Percentiles rank a stretch among this genome's conserved stretches.
Conservation (phyloP, 2,113 vertebrate species). For the Psittacus erithacus region DNA sequence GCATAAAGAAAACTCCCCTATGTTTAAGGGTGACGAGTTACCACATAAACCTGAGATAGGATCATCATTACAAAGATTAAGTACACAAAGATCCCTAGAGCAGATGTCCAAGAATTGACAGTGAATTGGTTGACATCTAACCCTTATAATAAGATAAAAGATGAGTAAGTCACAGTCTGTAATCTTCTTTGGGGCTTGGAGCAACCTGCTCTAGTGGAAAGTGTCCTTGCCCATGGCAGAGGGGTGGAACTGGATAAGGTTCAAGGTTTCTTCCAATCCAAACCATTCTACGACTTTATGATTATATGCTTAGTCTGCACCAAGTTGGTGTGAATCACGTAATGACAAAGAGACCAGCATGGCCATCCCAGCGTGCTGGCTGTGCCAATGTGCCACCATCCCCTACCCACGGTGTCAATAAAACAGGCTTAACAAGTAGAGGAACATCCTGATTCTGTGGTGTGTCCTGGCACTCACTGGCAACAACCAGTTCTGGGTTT, state of each 20-base stretch:
- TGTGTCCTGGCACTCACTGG: not conserved
- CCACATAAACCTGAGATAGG: too few species aligned
- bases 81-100: not conserved
- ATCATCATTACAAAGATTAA: not conserved
- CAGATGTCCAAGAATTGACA: not conserved
- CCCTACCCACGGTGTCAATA: not conserved
- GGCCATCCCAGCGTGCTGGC: rapidly evolving
- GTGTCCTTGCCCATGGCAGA: not conserved
- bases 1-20: not conserved
- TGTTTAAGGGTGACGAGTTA: not conserved
- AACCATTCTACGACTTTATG: too few species aligned
- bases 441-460: not conserved
- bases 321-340: not conserved
- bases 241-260: too few species aligned
- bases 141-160: not conserved
- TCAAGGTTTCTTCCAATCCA: too few species aligned
- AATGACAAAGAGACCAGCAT: not conserved
- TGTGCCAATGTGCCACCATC: not conserved
- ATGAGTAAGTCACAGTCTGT: not conserved
- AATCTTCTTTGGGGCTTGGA: not conserved
- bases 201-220: not conserved
- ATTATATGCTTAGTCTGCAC: not conserved
- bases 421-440: not conserved
- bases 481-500: not conserved
- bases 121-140: not conserved